Evolutionary conservation across 2,888 invertebrate genomes (phyloP).

Genomic region (Athalia circularis): DNA sequence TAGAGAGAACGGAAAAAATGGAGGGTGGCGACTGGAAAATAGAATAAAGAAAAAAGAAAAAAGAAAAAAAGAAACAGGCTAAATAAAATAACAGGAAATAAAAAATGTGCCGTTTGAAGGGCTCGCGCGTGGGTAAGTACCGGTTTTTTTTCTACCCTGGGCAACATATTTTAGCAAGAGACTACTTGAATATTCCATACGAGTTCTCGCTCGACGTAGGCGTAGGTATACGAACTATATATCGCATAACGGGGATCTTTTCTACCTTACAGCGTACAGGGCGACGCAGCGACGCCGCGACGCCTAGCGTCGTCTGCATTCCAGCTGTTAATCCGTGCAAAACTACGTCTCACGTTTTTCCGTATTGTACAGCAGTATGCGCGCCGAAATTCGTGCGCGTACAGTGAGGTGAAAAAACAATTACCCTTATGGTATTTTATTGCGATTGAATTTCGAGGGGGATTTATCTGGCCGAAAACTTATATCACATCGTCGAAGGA

Average conservation of each 20-base stretch:
- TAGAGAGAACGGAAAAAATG: neutral
- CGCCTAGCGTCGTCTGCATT: neutral
- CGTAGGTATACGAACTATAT: neutral
- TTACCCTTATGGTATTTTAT: no score
- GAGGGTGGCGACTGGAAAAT: neutral
- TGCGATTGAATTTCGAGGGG: no score
- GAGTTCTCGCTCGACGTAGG: constrained; percentile 19
- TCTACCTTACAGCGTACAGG: neutral
- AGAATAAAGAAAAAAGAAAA: neutral
- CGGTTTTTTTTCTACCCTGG: constrained; percentile 3
- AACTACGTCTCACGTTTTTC: constrained; percentile 21
- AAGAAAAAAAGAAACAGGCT: neutral
- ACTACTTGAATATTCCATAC: constrained; percentile 38
- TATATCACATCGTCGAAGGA: no score
- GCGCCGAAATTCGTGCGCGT: no score
- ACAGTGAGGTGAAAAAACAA: no score
- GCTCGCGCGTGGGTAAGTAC: constrained; percentile 36
- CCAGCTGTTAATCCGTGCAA: constrained; percentile 31
- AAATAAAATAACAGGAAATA: constrained; percentile 9
- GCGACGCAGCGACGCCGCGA: neutral
- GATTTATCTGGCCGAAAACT: no score
- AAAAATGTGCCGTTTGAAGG: constrained; percentile 18
- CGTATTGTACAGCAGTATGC: no score
- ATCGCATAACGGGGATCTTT: constrained; percentile 18
- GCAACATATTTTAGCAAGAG: constrained; percentile 11